Base-by-base conservation (phyloP, 2,113 vertebrate genomes). In the Mormoops blainvillei region DNA sequence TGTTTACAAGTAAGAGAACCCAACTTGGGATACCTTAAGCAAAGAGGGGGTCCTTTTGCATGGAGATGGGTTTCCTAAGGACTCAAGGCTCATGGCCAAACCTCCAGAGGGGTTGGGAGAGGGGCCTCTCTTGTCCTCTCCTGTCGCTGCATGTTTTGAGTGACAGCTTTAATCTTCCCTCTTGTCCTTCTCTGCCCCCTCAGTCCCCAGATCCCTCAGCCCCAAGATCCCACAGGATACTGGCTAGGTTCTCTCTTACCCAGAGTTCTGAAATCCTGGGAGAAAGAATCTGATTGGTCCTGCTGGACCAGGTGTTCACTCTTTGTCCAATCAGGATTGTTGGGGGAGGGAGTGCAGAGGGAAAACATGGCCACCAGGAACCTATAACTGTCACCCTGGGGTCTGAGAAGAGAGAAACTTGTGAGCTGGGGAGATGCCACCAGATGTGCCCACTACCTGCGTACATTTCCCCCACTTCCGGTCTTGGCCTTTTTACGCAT, bases 141-240 rank as follows among this genome's bases (percentile, higher is more conserved):
- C 15, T 2, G n/a, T 52, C 43, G 3, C 41, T 38, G 3, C 6
- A 4, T 0, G 1, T 7, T 52, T 20, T 70, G 26, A 52, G 4
- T 0, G 20, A 12, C 1, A 0, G 16, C 10, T 48, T 36, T 68
- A 1, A 6, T 19, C 33, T 41, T 58, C 15, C 41, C 26, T 22
- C 28, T 50, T 4, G n/a, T 28, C 20, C n/a, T 52, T 45, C n/a
- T 26, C 14, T 3, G 33, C 9, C 38, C 33, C 33, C 58, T 48
- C 33, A 7, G 16, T 63, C 48, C 38, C 52, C 28, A 5, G 12
- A 24, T 6, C 1, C 5, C 12, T 45, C 38, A 58, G 20, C 13
- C 10, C 58, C 24, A 52, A 54, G n/a, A 65, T 6, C 19, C 8
- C n/a, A 24, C 8, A 43, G 36, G 28, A 9, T 3, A 61, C n/a